These are phyloP conservation scores for Aviceda subcristata DNA, from an alignment of 2,113 vertebrate genomes.

Conservation along the genomic window DNA sequence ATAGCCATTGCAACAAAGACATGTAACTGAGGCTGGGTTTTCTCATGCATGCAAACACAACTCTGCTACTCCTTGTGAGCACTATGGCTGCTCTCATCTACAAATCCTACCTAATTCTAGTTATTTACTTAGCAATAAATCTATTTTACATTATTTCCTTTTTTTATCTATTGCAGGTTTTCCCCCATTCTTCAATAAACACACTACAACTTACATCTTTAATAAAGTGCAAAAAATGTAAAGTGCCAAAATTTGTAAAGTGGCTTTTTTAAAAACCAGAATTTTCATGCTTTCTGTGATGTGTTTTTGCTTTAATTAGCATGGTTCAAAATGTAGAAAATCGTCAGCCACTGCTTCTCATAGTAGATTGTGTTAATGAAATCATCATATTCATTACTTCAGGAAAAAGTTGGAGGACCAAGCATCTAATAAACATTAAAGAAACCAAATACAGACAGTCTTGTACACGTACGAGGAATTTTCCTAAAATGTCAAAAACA, in stretches of 20 bases:
- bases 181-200: neutral
- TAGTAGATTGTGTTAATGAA: neutral
- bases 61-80: neutral
- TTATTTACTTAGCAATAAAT: conserved; percentile 33
- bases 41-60: neutral
- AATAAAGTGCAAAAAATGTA: neutral
- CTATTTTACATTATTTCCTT: conserved; percentile 41
- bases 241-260: neutral
- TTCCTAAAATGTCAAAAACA: neutral
- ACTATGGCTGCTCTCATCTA: neutral
- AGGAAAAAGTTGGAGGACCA: neutral
- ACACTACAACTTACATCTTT: conserved; percentile 32
- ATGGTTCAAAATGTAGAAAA: neutral
- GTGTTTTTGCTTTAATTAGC: neutral
- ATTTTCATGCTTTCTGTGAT: neutral
- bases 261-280: neutral
- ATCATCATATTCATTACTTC: neutral
- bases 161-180: conserved; percentile 15
- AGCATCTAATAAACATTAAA: neutral
- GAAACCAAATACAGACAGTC: neutral
- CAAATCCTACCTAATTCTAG: conserved; percentile 44
- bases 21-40: conserved; percentile 10
- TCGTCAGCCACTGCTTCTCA: neutral
- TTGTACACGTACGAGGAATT: neutral
- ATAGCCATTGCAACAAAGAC: conserved; percentile 42